Base-by-base conservation (phyloP, 2,797 vertebrate genomes). In the Scomberomorus guttatus region DNA sequence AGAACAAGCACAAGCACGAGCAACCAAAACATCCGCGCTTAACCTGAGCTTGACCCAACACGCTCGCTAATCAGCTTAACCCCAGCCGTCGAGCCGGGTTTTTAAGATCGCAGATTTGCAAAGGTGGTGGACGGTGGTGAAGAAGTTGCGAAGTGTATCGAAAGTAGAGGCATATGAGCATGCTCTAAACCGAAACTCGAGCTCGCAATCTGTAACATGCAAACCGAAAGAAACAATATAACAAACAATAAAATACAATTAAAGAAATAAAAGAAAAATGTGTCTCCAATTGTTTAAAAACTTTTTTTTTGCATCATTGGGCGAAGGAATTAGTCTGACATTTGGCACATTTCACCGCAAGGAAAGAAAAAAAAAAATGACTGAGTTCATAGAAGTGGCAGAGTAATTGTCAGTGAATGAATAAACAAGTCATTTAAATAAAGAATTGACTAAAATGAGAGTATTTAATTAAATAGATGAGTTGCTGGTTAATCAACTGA, bases 31-130 rank as follows among this genome's bases (percentile, higher is more conserved):
- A 78, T 60, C 65, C 79, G 56, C 15, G 60, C 58, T 64, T 72
- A 62, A 67, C 59, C 77, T 44, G 50, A 37, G 57, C 20, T 65
- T 85, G 75, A 83, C 39, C 77, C 57, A 42, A 27, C 81, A 62
- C 25, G 57, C 54, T 42, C 1, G 0, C 59, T 75, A 69, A 85
- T 82, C 75, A 59, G 32, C 55, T 73, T 52, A 59, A 48, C 34
- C 42, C 32, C 25, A 64, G 50, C 15, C 6, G 42, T 22, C 55
- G 57, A 50, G 63, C 8, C 2, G 13, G 14, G 17, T 17, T 46
- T 63, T n/a, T 7, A 50, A 29, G 39, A 61, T 32, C 0, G 10
- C 4, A 48, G 56, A 27, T 61, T 50, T 54, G 27, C 34, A n/a
- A n/a, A 42, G 12, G 34, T 32, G 44, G 51, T 20, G 37, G 65